These are phyloP conservation scores for Eolophus roseicapilla DNA, from an alignment of 2,113 vertebrate species.

Conservation along the genomic window DNA sequence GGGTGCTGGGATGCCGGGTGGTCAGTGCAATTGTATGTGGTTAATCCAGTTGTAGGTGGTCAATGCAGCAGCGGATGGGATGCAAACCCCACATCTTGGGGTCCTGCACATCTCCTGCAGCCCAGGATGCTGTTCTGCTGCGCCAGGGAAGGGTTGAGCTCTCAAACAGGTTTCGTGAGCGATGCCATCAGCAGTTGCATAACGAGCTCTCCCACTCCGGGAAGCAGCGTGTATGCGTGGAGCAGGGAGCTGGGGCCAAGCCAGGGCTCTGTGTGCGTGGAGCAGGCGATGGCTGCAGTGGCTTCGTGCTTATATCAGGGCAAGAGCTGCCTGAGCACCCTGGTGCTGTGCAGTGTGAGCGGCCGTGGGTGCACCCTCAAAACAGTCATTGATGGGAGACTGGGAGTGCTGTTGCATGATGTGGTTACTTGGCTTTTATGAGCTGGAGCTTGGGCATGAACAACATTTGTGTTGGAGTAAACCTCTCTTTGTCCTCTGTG, in stretches of 20 bases:
- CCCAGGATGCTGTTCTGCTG: accelerated
- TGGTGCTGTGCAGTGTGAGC: neutral
- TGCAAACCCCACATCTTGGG: accelerated
- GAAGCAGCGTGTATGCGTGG: accelerated
- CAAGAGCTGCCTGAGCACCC: neutral
- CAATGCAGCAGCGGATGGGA: neutral
- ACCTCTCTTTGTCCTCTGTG: neutral
- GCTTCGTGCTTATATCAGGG: accelerated
- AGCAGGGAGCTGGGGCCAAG: neutral
- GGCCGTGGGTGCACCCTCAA: neutral
- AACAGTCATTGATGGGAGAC: neutral
- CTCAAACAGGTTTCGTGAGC: neutral
- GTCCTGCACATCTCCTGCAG: neutral
- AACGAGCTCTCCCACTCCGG: neutral
- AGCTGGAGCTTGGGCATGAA: neutral
- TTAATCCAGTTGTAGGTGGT: neutral
- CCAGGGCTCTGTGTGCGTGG: accelerated
- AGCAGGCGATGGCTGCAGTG: accelerated
- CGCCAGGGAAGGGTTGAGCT: accelerated
- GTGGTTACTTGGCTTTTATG: slow-evolving; percentile 7
- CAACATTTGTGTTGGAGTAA: neutral
- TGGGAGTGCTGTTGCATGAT: neutral
- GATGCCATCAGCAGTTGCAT: neutral
- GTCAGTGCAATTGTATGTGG: neutral
- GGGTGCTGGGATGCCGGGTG: neutral